These are phyloP conservation scores for Atrina japonica DNA, from an alignment of 2,888 invertebrate species.

Conservation along the genomic window DNA sequence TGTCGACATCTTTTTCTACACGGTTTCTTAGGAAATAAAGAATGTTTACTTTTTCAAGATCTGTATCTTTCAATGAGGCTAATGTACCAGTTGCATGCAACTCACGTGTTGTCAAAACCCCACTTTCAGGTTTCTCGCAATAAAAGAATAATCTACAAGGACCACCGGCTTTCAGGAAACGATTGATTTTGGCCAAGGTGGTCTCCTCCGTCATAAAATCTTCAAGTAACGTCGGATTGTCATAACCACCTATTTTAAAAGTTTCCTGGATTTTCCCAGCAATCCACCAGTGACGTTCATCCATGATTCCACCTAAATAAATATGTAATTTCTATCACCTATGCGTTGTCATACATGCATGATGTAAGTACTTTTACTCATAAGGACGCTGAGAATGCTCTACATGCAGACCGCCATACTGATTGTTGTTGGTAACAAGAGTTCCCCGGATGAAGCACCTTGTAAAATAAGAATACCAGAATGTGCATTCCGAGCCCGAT, in stretches of 20 bases:
- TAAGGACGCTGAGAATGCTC: neutral
- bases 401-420: conserved; percentile 65
- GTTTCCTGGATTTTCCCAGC: conserved; percentile 80
- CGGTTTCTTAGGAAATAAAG: conserved; percentile 78
- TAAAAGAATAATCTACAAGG: conserved; percentile 79
- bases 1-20: conserved; percentile 77
- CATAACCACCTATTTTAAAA: conserved; percentile 78
- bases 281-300: conserved; percentile 81
- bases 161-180: conserved; percentile 76
- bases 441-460: conserved; percentile 63
- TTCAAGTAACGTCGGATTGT: conserved; percentile 77
- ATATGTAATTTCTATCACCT: conserved; percentile 18
- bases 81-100: conserved; percentile 76
- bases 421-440: conserved; percentile 73
- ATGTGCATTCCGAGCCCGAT: too few relatives aligned
- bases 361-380: neutral
- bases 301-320: conserved; percentile 66
- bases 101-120: conserved; percentile 66
- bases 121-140: conserved; percentile 74
- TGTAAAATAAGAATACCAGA: too few relatives aligned
- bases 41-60: conserved; percentile 73
- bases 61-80: conserved; percentile 74
- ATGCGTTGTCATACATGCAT: neutral
- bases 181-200: conserved; percentile 76
- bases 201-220: conserved; percentile 78